Percentiles rank a stretch among this genome's conserved stretches.
Evolutionary conservation across 2,113 vertebrate species (phyloP).

Genomic region (Nothocercus nigrocapillus): DNA sequence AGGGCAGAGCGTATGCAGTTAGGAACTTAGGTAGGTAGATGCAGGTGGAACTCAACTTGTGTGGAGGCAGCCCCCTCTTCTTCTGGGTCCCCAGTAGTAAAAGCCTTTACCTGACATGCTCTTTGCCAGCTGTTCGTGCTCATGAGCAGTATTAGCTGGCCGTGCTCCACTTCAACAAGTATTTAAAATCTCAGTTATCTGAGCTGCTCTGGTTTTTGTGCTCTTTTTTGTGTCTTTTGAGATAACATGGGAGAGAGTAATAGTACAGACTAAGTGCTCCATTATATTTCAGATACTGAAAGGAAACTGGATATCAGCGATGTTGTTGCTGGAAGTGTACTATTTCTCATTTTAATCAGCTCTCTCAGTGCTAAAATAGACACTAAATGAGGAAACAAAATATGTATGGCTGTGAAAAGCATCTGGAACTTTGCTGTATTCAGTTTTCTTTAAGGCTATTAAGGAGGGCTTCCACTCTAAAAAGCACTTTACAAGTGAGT

Average conservation of each 20-base stretch:
- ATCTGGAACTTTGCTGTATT: neutral
- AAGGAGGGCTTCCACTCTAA: neutral
- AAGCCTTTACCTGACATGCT: neutral
- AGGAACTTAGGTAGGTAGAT: neutral
- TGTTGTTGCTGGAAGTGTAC: neutral
- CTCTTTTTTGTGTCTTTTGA: slow-evolving; percentile 30
- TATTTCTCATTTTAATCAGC: slow-evolving; percentile 30
- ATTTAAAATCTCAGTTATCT: slow-evolving; percentile 32
- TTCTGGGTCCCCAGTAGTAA: neutral
- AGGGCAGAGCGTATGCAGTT: neutral
- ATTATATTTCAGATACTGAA: slow-evolving; percentile 1
- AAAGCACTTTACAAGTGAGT: neutral
- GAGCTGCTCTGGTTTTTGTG: slow-evolving; percentile 1
- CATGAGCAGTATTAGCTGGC: neutral
- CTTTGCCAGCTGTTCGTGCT: neutral
- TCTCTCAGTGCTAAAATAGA: slow-evolving; percentile 11
- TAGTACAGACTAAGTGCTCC: neutral
- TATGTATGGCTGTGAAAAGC: slow-evolving; percentile 8
- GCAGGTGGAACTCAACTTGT: neutral
- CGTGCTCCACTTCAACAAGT: neutral
- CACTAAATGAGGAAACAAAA: slow-evolving; percentile 19
- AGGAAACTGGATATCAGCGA: slow-evolving; percentile 18
- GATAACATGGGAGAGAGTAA: neutral
- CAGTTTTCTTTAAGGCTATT: neutral
- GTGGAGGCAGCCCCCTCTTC: neutral